Percentiles rank a stretch among this genome's conserved stretches.
Evolutionary conservation across 2,797 vertebrate species (phyloP).

Genomic region (Buceros bicornis): DNA sequence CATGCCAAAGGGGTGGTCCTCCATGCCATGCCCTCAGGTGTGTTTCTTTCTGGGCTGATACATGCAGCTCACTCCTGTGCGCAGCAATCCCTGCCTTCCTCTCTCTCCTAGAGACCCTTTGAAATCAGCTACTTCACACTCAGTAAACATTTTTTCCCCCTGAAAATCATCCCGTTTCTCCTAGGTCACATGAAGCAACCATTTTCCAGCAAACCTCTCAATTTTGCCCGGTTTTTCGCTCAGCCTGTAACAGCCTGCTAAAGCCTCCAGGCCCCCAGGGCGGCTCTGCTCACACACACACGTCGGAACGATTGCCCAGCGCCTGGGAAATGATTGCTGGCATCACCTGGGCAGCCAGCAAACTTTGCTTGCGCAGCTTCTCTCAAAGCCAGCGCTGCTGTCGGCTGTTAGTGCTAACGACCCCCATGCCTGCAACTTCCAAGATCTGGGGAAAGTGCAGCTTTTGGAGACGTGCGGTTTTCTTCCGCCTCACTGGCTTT

Average conservation of each 20-base stretch:
- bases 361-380: constrained; percentile 33
- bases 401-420: background rate
- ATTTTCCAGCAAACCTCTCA: background rate
- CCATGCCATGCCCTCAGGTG: background rate
- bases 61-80: background rate
- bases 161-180: background rate
- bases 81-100: background rate
- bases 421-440: constrained; percentile 22
- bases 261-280: background rate
- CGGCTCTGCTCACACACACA: background rate
- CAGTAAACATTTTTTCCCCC: background rate
- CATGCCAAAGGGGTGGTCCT: background rate
- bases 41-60: background rate
- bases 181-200: background rate
- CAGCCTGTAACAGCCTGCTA: constrained; percentile 13
- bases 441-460: background rate
- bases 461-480: background rate
- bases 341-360: constrained; percentile 46
- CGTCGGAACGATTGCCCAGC: background rate
- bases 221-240: constrained; percentile 35
- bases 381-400: background rate
- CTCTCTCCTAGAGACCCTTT: background rate
- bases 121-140: background rate
- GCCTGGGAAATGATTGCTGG: background rate
- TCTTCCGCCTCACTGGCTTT: constrained; percentile 25